phyloP scores from a whole-genome alignment of 2,113 vertebrate species.

The Phainopepla nitens region DNA sequence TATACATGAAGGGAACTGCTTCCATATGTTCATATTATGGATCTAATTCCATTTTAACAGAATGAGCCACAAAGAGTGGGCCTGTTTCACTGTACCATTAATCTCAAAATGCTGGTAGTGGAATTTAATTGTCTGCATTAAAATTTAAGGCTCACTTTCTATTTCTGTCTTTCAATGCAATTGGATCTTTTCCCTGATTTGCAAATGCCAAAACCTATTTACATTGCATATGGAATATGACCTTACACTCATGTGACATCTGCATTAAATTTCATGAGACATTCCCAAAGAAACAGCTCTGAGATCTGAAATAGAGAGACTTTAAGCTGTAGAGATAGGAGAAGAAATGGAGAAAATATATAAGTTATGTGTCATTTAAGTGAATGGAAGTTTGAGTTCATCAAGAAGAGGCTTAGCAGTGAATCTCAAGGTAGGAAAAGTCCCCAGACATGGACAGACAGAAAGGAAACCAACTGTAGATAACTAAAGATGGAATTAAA shows the following conservation, averaged over 20 bases:
- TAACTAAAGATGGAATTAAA: not conserved
- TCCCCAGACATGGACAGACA: not conserved
- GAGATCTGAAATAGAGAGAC: not conserved
- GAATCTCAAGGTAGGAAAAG: not conserved
- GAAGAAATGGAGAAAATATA: not conserved
- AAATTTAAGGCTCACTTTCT: slow-evolving; percentile 5
- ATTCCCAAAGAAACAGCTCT: not conserved
- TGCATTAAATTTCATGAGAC: not conserved
- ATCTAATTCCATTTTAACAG: slow-evolving; percentile 1
- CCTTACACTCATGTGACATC: not conserved
- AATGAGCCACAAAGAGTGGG: not conserved
- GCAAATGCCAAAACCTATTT: not conserved
- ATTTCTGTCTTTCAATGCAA: not conserved
- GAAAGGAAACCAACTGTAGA: not conserved
- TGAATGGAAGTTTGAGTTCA: not conserved
- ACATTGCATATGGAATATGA: not conserved
- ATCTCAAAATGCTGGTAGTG: not conserved
- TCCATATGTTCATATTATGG: not conserved
- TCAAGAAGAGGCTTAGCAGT: not conserved
- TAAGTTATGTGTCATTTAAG: not conserved
- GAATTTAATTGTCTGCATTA: slow-evolving; percentile 10
- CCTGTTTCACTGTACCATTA: not conserved
- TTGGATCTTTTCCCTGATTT: not conserved
- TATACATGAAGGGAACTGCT: not conserved
- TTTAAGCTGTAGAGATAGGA: not conserved